Base-by-base conservation (phyloP, 2,797 vertebrate species). In the Alauda arvensis region DNA sequence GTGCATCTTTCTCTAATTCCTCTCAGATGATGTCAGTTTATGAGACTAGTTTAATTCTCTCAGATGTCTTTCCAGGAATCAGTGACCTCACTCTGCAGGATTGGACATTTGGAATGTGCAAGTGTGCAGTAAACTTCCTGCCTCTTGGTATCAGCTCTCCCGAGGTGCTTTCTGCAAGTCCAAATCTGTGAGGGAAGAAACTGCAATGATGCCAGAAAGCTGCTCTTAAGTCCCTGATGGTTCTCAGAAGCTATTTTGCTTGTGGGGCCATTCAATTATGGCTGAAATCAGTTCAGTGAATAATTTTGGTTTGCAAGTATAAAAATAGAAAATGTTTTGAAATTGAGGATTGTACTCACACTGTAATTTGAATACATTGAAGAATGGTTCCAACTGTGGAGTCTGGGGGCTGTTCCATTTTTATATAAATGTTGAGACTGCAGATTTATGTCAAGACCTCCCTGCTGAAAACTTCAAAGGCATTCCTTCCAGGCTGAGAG, bases 41-140 rank as follows among this genome's bases (percentile, higher is more conserved):
- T 13, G 3, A 77, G 89, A 90, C 91, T 80, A 68, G 52, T 81
- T 87, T 84, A 84, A 66, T 57, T 93, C 33, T 87, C 85, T 94
- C 43, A 91, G 83, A 90, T 95, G 83, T 92, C 68, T 91, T 89
- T 93, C 90, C 90, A 95, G 67, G 91, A 86, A 83, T 76, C 51
- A 18, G 56, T 89, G 93, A 94, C 88, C 90, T 95, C 75, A 89
- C 62, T 93, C 76, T 49, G 65, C 80, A 79, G 89, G 92, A 86
- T 26, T 82, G 84, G 90, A 81, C 75, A 84, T 28, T 85, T 1
- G 77, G 90, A 94, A 94, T 92, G 61, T 66, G 49, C 83, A 85
- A 93, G 65, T 71, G 34, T 34, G 49, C 71, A 70, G 40, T 81
- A 75, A 84, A 71, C 85, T 91, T 93, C 91, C 93, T 94, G 83